Evolutionary conservation across 2,888 invertebrate species (phyloP), one percentile per base, ranked within the genome.

Genomic region (Eueremaeus valkanovi): DNA sequence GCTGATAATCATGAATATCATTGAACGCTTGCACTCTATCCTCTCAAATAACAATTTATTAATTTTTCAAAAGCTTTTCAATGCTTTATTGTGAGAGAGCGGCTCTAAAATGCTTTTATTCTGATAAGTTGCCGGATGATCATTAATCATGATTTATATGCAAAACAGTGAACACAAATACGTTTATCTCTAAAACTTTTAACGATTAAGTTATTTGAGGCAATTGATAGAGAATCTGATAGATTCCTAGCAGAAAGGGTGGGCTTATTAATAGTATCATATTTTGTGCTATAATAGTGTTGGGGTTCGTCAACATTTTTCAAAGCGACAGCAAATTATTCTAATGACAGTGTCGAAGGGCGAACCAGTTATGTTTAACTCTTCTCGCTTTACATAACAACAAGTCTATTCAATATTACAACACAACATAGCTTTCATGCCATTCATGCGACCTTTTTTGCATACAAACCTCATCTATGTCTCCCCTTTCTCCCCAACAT

Each of bases 331-430:
- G 29, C 63, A 63, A 63, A 63, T 63, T 63, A 63, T 63, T 31
- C 9, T 63, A 63, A 63, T 63, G 63, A 63, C 63, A 31, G 33
- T 63, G 63, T 63, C 63, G 63, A 31, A 31, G 63, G 63, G 63
- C 63, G 31, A 63, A 63, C 18, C 63, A 33, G 31, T 63, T 63
- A 63, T 63, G 63, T 63, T 63, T 33, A 63, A 63, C 63, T 63
- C 63, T 63, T 63, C 63, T 63, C 63, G 63, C 63, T 63, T 63
- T 63, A 63, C 63, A 63, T 63, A 63, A 63, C 63, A 63, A 63
- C 63, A 63, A 63, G 63, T 63, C 31, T 63, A 63, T 63, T 63
- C 31, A 63, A 63, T 63, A 63, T 63, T 16, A 63, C 16, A 63
- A 33, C 3, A 13, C 6, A 21, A 16, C 9, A 21, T 27, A 8